Evolutionary conservation across 2,797 vertebrate species (phyloP), one percentile per base, ranked within the genome.

Genomic region (Rhynchotus rufescens): DNA sequence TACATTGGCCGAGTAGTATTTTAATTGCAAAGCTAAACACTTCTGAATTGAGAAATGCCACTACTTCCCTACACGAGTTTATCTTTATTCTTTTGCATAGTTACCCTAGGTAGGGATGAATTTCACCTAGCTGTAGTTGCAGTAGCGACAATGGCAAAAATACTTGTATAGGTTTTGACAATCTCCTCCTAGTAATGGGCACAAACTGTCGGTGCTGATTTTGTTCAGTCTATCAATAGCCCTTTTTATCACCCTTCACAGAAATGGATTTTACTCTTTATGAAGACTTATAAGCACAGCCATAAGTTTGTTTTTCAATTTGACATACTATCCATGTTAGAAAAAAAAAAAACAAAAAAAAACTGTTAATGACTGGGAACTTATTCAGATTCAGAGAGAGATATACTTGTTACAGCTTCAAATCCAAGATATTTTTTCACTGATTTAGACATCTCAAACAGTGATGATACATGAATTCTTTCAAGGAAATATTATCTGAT

Each of bases 141-240:
- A 22, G 14, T 17, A n/a, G 17, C 8, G 57, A 22, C 26, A 36
- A n/a, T 4, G 51, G 49, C 26, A n/a, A 16, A 20, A n/a, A 13
- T 2, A 3, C 19, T 44, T n/a, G 3, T 3, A 0, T 5, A 38
- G 30, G 10, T 20, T 12, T 38, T 68, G 30, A 49, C 10, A 0
- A 2, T 83, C 22, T n/a, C 36, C 12, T 66, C 16, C 34, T 38
- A n/a, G 23, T 15, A 25, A 30, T 0, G 9, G 26, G 30, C 25
- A 6, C 11, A 25, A 36, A 34, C 47, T 23, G 2, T 7, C 0
- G 1, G 4, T 20, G 36, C 6, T 78, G 32, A 36, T 60, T 66
- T 47, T 75, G 26, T 19, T 69, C 17, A 20, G 23, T 17, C 6
- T 40, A 6, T 42, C 17, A 12, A 17, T 5, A 12, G 19, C 9